A percentile compares a stretch with the other conserved stretches of the same genome.
phyloP scores from a whole-genome alignment of 2,113 vertebrate genomes.

The Ploceus nigricollis region DNA sequence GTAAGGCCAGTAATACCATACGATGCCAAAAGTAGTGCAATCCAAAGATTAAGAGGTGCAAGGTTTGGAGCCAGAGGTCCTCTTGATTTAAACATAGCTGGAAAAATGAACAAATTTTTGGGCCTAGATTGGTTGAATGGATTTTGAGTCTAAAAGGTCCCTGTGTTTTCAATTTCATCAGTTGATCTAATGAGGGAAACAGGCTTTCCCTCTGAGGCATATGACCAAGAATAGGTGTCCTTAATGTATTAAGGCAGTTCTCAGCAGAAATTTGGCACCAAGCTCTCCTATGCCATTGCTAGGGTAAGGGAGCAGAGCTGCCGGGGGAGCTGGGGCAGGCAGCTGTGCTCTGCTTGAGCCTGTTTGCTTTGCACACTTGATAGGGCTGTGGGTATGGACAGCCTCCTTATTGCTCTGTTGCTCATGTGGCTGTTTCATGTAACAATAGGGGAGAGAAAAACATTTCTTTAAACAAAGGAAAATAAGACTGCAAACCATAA shows the following conservation, averaged over 20 bases:
- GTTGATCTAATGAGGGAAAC: neutral
- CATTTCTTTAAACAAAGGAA: slow-evolving; percentile 53
- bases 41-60: neutral
- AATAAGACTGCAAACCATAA: slow-evolving; percentile 43
- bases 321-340: neutral
- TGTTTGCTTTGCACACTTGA: neutral
- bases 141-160: neutral
- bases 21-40: neutral
- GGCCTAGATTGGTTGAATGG: neutral
- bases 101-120: neutral
- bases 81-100: neutral
- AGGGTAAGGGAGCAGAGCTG: neutral
- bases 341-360: neutral
- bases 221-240: neutral
- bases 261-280: neutral
- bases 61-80: neutral
- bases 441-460: slow-evolving; percentile 42
- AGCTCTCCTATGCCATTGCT: neutral
- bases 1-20: neutral
- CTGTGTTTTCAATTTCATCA: neutral
- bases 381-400: neutral
- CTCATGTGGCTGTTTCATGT: neutral
- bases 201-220: neutral
- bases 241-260: neutral
- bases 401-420: neutral